Base-by-base conservation (phyloP, 2,888 invertebrate genomes). In the Diarsia rubi region DNA sequence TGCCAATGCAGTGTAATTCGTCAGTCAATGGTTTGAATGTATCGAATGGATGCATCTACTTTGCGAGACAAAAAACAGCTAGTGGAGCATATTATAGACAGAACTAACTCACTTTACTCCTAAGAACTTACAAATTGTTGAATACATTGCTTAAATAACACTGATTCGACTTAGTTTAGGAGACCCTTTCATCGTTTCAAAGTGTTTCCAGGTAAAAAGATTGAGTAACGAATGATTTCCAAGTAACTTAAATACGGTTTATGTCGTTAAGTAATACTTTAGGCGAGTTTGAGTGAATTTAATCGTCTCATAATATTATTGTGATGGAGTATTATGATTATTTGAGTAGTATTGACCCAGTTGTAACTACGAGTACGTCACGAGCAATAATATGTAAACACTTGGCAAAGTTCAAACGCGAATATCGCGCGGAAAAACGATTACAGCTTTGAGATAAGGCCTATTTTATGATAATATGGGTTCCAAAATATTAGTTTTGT, bases 111-210 rank as follows among this genome's bases (percentile, higher is more conserved):
- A 74, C 42, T 24, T 16, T 8, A 52, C 45, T 54, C 5, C 16
- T 44, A 54, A 54, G n/a, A n/a, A 44, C 4, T 68, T 54, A 45
- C 14, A 37, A 5, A 54, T 24, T 4, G 14, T 14, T 44, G 19
- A 27, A 27, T 9, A 27, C 8, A 45, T 9, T 3, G 12, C 49
- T 60, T 45, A 27, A 45, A 60, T 72, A 52, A 45, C 31, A 52
- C 12, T 14, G 0, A 37, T 54, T 73, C 3, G 21, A 1, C 8
- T 57, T 49, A 49, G n/a, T 47, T 73, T 37, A 49, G 14, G 21
- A 45, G 3, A 81, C 11, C 11, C n/a, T 72, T 73, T 60, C 59
- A 45, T 31, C 24, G 44, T 19, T 9, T 27, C 12, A 2, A 73
- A n/a, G 52, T n/a, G 3, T 52, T 60, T 62, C 45, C 45, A 16